Evolutionary conservation across 2,888 invertebrate genomes (phyloP).

Genomic region (Troides aeacus): DNA sequence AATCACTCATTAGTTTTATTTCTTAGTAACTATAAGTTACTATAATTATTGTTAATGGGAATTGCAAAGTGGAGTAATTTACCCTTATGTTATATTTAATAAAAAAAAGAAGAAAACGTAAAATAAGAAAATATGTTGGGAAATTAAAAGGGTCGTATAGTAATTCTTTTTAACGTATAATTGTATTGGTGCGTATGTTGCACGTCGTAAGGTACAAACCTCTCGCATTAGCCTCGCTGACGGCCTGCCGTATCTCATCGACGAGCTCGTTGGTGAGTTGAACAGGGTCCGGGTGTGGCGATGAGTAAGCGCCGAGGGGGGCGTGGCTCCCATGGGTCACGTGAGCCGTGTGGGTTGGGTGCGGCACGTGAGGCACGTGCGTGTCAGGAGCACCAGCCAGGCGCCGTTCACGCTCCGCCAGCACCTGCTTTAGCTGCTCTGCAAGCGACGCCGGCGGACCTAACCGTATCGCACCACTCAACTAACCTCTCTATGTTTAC

Average conservation of each 20-base stretch:
- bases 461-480: slow-evolving; percentile 37
- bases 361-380: slow-evolving; percentile 34
- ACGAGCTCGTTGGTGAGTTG: slow-evolving; percentile 89
- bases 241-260: slow-evolving; percentile 93
- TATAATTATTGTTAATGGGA: too few relatives aligned
- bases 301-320: slow-evolving; percentile 7
- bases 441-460: slow-evolving; percentile 90
- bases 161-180: too few relatives aligned
- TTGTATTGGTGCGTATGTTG: too few relatives aligned
- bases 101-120: too few relatives aligned
- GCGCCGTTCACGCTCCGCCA: slow-evolving; percentile 91
- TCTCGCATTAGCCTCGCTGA: slow-evolving; percentile 92
- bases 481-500: slow-evolving; percentile 6
- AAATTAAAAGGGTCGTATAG: too few relatives aligned
- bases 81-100: too few relatives aligned
- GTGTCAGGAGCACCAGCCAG: slow-evolving; percentile 72
- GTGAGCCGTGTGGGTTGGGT: slow-evolving; percentile 28
- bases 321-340: slow-evolving; percentile 20
- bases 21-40: too few relatives aligned
- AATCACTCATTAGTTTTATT: too few relatives aligned
- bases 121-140: too few relatives aligned
- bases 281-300: slow-evolving; percentile 80
- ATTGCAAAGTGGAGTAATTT: too few relatives aligned
- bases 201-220: slow-evolving; percentile 66
- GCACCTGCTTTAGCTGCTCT: slow-evolving; percentile 91